Evolutionary conservation across 2,113 vertebrate genomes (phyloP).

Genomic region (Octodon degus): DNA sequence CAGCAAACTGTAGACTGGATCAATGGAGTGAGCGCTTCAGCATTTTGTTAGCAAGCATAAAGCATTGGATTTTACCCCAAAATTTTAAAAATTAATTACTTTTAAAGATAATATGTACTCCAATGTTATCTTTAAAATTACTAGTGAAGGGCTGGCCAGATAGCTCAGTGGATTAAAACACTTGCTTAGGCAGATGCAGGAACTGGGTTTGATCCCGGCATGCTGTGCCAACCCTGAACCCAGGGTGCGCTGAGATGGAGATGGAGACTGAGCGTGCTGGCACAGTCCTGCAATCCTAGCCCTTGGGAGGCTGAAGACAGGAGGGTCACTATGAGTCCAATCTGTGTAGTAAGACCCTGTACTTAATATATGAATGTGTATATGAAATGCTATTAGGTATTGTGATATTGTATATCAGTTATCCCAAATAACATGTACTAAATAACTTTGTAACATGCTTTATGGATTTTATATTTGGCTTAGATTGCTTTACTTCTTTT

Average conservation of each 20-base stretch:
- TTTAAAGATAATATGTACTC: background rate
- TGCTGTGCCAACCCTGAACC: no score
- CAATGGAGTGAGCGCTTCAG: background rate
- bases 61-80: fast-evolving
- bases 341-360: no score
- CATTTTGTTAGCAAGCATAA: background rate
- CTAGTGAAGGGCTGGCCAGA: background rate
- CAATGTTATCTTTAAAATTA: background rate
- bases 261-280: no score
- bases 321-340: no score
- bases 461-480: background rate
- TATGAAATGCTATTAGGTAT: background rate
- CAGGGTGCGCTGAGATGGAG: no score
- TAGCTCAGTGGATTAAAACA: no score
- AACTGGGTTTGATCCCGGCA: fast-evolving
- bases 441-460: background rate
- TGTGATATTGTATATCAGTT: background rate
- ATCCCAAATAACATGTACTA: background rate
- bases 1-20: background rate
- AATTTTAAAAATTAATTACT: background rate
- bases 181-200: no score
- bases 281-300: no score
- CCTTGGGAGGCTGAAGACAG: no score
- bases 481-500: background rate
- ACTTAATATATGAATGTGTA: no score